Base-by-base conservation (phyloP, 2,797 vertebrate genomes). In the Varecia variegata region DNA sequence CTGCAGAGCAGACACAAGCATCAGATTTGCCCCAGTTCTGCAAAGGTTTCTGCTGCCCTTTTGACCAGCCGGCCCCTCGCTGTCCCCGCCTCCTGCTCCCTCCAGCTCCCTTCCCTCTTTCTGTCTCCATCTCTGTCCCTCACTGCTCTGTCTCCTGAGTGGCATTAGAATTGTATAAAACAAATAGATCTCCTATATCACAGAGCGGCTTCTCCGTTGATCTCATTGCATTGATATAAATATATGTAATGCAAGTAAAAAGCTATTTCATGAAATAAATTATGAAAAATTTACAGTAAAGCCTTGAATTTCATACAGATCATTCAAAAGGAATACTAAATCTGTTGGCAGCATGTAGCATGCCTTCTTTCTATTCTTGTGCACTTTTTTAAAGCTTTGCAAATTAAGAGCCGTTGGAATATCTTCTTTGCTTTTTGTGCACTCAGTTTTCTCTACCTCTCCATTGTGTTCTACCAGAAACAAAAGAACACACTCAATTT, bases 201-300 rank as follows among this genome's bases (percentile, higher is more conserved):
- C 60, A 68, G 18, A 87, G 27, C 15, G 6, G 43, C 21, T 71
- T 79, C 87, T 86, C 60, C 65, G 45, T 40, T 71, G 56, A 65
- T 71, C 40, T 84, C 60, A 71, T 56, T 90, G 67, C 62, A 43
- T 47, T n/a, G 40, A 77, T 73, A 56, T 52, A 79, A 93, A 88
- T 56, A 54, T 8, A 88, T 62, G 56, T 80, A 91, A 56, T 68
- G 27, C 35, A 91, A 93, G 68, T 73, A 50, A 79, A 94, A 88
- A 74, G 40, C 56, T 73, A 25, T 56, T 73, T 85, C 85, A 95
- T 32, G 47, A 89, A 93, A 87, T 74, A 83, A 97, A 79, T 83
- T 90, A 83, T 62, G 54, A 70, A 94, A 85, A 88, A 83, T 62
- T 76, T 86, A 86, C 8, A 83, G n/a, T 40, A 35, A 84, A 81